Evolutionary conservation across 2,888 invertebrate species (phyloP).

Genomic region (Corythucha ciliata): DNA sequence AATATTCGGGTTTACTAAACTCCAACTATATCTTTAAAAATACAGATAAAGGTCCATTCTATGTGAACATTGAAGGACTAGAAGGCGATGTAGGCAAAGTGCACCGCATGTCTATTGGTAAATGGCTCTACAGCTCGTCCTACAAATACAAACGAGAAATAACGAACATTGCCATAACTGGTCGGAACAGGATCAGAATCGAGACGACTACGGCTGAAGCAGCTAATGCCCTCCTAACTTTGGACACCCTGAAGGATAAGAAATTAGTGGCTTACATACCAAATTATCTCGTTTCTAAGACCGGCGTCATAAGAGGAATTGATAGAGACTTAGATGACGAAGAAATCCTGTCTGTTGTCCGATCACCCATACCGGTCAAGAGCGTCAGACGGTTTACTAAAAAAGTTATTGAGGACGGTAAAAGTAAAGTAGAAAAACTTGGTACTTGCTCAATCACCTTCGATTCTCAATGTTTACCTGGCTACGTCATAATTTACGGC

Average conservation of each 20-base stretch:
- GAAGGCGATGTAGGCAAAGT: conserved; percentile 1
- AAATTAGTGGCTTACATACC: not conserved
- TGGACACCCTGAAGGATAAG: not conserved
- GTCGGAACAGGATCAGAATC: conserved; percentile 7
- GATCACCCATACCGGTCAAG: not conserved
- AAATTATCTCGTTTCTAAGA: conserved; percentile 3
- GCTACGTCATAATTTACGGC: not conserved
- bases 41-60: conserved; percentile 12
- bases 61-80: conserved; percentile 1
- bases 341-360: not conserved
- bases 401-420: not conserved
- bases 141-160: not conserved
- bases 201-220: conserved; percentile 1
- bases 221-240: not conserved
- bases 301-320: too few species aligned
- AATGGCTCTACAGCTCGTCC: not conserved
- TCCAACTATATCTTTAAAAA: not conserved
- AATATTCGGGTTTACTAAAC: too few species aligned
- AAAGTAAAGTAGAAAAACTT: not conserved
- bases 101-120: conserved; percentile 7
- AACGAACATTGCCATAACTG: not conserved
- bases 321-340: not conserved
- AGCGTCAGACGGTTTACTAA: not conserved
- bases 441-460: not conserved
- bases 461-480: not conserved